Base-by-base conservation (phyloP, 1,140 invertebrate species). In the Delia radicum region DNA sequence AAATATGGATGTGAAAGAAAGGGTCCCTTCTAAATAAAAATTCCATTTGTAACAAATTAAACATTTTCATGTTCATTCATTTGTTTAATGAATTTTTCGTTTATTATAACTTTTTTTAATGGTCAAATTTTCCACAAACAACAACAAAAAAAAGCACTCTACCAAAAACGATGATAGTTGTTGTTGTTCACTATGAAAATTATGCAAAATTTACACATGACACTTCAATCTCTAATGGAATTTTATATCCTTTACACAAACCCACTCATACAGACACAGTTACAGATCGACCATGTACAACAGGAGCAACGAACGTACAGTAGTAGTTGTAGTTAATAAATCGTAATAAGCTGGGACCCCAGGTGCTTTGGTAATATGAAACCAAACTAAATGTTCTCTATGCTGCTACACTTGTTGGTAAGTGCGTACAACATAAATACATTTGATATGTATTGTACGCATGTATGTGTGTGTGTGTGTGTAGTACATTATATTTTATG, bases 11-110 rank as follows among this genome's bases (percentile, higher is more conserved):
- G 65, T 33, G 29, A 27, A 15, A 33, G 65, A 24, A 13, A 33
- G 6, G n/a, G n/a, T 33, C 13, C 29, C 29, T 21, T 37, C 65
- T 37, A 69, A 69, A 69, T 69, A 33, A 69, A 69, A 69, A 21
- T 69, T 69, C 31, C 65, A 69, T 69, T 69, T 69, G 65, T 33
- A 69, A 69, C 65, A 69, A 69, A 69, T 69, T 69, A 69, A 69
- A 69, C 65, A 33, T 33, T 31, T 37, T 69, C 31, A n/a, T 24
- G n/a, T 69, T 69, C 31, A 69, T 37, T 67, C 31, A 37, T 69
- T 69, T 69, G 21, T 69, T 69, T 69, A 69, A 69, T 69, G 65
- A 69, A 69, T 69, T 69, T 69, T 69, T 21, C 48, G 7, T 55
- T 55, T 55, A n/a, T 55, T 55, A 55, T 55, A 21, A 21, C 48